Evolutionary conservation across 2,113 vertebrate genomes (phyloP).

Genomic region (Rhynchopsitta pachyrhyncha): DNA sequence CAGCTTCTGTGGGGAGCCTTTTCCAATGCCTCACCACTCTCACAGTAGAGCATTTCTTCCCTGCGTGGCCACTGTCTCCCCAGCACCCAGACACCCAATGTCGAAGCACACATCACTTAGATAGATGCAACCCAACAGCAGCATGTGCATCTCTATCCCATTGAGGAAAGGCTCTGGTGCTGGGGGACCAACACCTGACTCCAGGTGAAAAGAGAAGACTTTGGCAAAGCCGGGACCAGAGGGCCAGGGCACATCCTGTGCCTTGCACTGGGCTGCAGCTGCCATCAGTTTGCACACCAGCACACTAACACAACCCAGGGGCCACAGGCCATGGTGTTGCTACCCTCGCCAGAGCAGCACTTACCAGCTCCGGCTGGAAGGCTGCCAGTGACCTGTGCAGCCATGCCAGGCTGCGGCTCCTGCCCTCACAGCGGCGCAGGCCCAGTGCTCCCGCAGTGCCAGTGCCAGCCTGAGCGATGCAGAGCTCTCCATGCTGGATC

Average conservation of each 20-base stretch:
- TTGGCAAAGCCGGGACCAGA: neutral
- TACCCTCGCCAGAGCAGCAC: rapidly evolving
- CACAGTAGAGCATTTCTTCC: neutral
- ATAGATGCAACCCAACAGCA: rapidly evolving
- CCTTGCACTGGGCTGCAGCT: neutral
- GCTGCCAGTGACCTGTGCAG: conserved; percentile 75
- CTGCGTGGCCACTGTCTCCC: neutral
- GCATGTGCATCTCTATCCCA: neutral
- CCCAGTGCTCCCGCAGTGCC: neutral
- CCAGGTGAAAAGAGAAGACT: rapidly evolving
- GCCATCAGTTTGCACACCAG: rapidly evolving
- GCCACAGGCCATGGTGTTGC: rapidly evolving
- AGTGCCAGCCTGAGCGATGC: conserved; percentile 57
- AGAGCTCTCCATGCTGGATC: conserved; percentile 80
- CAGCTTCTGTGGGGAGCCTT: neutral
- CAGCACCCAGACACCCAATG: neutral
- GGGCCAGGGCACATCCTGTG: rapidly evolving
- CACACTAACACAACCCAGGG: rapidly evolving
- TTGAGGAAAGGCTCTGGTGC: rapidly evolving
- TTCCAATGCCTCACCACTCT: neutral
- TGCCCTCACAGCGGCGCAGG: conserved; percentile 75
- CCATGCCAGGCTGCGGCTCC: conserved; percentile 79
- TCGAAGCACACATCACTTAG: rapidly evolving
- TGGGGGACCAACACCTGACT: rapidly evolving
- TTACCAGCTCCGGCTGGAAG: conserved; percentile 78